Percentiles rank a stretch among this genome's conserved stretches.
Evolutionary conservation across 1,140 invertebrate genomes (phyloP).

Genomic region (Drosophila ambigua): DNA sequence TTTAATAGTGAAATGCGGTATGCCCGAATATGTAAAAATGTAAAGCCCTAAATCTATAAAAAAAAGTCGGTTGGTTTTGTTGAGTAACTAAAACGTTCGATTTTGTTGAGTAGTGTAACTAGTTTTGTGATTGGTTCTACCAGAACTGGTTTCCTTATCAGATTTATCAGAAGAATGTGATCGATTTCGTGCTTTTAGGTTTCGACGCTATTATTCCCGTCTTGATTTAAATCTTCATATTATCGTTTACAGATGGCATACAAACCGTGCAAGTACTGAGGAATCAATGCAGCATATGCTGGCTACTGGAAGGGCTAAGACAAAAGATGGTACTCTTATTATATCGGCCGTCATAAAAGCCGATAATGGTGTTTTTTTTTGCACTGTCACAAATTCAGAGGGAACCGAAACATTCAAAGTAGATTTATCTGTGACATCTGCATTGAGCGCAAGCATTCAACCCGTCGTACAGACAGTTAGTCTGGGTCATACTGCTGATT

Average conservation of each 20-base stretch:
- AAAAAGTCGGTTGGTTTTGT: no score
- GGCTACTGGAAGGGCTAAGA: conserved; percentile 83
- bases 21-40: no score
- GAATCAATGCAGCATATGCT: conserved; percentile 84
- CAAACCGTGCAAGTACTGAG: conserved; percentile 84
- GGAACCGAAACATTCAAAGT: conserved; percentile 86
- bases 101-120: no score
- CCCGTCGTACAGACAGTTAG: conserved; percentile 85
- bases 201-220: not conserved
- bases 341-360: conserved; percentile 85
- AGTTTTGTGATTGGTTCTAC: no score
- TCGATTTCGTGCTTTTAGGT: no score
- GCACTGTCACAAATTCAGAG: conserved; percentile 85
- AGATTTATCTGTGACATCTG: conserved; percentile 84
- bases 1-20: no score
- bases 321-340: conserved; percentile 85
- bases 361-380: conserved; percentile 85
- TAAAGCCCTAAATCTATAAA: no score
- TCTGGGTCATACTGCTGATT: conserved; percentile 85
- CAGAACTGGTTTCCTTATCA: no score
- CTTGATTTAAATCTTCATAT: not conserved
- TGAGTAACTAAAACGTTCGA: no score
- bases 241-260: conserved; percentile 84
- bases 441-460: conserved; percentile 85
- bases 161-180: no score